A percentile compares a stretch with the other conserved stretches of the same genome.
These are phyloP conservation scores for Stomorhina lunata DNA, from an alignment of 2,888 invertebrate genomes.

Conservation along the genomic window DNA sequence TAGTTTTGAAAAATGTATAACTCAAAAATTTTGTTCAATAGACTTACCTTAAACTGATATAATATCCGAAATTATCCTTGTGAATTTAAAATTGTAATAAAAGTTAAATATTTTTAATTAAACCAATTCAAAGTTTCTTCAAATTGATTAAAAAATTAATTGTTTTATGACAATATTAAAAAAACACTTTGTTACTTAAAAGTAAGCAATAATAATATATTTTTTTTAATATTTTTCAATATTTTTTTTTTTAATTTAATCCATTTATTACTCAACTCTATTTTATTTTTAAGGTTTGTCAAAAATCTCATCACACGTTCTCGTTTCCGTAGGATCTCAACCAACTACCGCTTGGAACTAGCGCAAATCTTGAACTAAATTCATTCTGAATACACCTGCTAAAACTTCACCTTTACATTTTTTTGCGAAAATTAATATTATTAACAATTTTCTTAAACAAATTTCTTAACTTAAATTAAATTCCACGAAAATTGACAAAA, in stretches of 20 bases:
- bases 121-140: too few relatives aligned
- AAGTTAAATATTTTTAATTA: too few relatives aligned
- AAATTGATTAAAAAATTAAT: too few relatives aligned
- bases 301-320: not conserved
- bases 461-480: not conserved
- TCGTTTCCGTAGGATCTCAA: conserved; percentile 30
- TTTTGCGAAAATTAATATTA: conserved; percentile 24
- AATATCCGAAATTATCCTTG: not conserved
- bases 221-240: too few relatives aligned
- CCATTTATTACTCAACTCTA: not conserved
- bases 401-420: conserved; percentile 40
- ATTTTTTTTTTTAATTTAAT: not conserved
- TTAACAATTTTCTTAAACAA: conserved; percentile 6
- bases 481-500: conserved; percentile 37
- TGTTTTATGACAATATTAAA: too few relatives aligned
- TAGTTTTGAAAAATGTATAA: too few relatives aligned
- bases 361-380: conserved; percentile 49
- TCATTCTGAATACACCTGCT: conserved; percentile 11
- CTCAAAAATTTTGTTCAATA: too few relatives aligned
- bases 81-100: too few relatives aligned
- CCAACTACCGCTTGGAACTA: conserved; percentile 36
- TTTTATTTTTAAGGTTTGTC: not conserved
- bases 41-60: too few relatives aligned
- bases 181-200: too few relatives aligned
- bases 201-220: too few relatives aligned